phyloP scores from a whole-genome alignment of 2,888 invertebrate genomes.

The Balanococcus diminutus region DNA sequence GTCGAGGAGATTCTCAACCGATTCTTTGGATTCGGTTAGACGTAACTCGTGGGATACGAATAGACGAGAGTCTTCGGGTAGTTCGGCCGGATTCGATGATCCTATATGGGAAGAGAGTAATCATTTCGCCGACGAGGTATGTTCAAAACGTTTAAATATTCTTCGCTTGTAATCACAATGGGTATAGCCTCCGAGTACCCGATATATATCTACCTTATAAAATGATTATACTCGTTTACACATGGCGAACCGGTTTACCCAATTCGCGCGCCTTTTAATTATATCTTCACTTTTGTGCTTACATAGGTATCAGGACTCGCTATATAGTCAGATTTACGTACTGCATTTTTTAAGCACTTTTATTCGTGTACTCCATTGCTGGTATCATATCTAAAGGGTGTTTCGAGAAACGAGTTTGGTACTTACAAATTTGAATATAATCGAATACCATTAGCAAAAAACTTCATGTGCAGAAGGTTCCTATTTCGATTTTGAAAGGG shows the following conservation, averaged over 20 bases:
- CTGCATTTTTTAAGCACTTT: not conserved
- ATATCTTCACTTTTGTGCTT: not conserved
- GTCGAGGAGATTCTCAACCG: constrained; percentile 68
- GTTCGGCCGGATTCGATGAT: constrained; percentile 67
- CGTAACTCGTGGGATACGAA: constrained; percentile 74
- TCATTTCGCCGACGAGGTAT: constrained; percentile 53
- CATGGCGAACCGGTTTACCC: not conserved
- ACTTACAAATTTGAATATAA: no score
- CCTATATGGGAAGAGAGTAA: constrained; percentile 67
- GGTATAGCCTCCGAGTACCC: not conserved
- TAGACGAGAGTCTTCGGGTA: constrained; percentile 70
- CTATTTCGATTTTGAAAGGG: no score
- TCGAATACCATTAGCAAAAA: no score
- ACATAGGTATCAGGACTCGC: not conserved
- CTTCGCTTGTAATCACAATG: not conserved
- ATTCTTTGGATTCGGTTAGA: constrained; percentile 72
- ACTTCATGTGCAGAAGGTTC: no score
- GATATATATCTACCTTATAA: not conserved
- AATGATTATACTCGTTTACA: not conserved
- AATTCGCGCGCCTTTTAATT: constrained; percentile 23
- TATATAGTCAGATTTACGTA: not conserved
- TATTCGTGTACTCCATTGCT: no score
- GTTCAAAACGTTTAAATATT: not conserved
- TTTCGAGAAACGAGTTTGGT: no score
- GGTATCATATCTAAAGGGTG: no score